Base-by-base conservation (phyloP, 2,797 vertebrate genomes). In the Tangara arthus region DNA sequence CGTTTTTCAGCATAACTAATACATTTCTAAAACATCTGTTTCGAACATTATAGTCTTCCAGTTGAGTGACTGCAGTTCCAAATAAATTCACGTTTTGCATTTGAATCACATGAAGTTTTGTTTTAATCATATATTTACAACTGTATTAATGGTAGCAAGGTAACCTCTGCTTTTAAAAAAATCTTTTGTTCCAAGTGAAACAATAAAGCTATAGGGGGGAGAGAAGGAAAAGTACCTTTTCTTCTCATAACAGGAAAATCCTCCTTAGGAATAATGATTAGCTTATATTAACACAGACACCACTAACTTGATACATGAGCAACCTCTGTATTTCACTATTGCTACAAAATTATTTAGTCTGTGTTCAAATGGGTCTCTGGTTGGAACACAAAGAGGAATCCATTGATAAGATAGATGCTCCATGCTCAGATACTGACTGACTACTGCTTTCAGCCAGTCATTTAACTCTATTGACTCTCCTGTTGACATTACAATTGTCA, bases 71-170 rank as follows among this genome's bases (percentile, higher is more conserved):
- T 50, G 20, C 9, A 53, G 8, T 42, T 82, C 34, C 47, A 84
- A 76, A 76, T 9, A 65, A 13, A 68, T 42, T 69, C 28, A 57
- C 1, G 1, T 53, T 63, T 68, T 77, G 28, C 28, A 66, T 63
- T 87, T 8, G 9, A 78, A 68, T 63, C 0, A 0, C 27, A 77
- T 9, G 2, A 81, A 28, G 3, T 17, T 30, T 26, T 53, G 42
- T 59, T 65, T 59, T 30, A 44, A 55, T 59, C 7, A 46, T 49
- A 7, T 53, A 89, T 50, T 73, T 50, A 21, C 6, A 90, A n/a
- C 11, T 49, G 23, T 52, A 47, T 49, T 71, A 52, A 3, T 34
- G 5, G 24, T 14, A 82, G 39, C 39, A 80, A 84, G 49, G 18
- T 53, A 59, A 87, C 50, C 3, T n/a, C n/a, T 26, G 22, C 14